Conservation (phyloP, 2,888 invertebrate genomes). For the Lasioglossum leucozonium region DNA sequence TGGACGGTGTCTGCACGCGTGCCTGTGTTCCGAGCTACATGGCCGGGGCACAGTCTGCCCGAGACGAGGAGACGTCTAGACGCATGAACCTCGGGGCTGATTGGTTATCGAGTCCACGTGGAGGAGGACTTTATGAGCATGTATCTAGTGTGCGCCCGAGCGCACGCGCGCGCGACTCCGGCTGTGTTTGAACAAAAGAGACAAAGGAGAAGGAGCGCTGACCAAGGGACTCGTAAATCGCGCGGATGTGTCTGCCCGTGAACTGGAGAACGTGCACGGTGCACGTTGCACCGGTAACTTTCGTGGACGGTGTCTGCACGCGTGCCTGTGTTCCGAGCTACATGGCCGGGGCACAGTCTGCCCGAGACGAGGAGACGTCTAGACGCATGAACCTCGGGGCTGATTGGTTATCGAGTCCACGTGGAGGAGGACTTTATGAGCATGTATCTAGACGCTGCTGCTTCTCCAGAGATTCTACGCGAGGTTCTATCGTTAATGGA, state of each 20-base stretch:
- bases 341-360: background rate
- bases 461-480: background rate
- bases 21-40: background rate
- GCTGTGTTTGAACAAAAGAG: conserved; percentile 47
- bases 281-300: conserved; percentile 1
- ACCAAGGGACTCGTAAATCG: conserved; percentile 56
- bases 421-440: background rate
- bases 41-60: background rate
- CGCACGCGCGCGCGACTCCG: background rate
- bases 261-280: conserved; percentile 15
- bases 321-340: background rate
- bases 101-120: background rate
- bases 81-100: background rate
- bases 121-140: background rate
- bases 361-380: background rate
- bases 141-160: background rate
- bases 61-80: conserved; percentile 2
- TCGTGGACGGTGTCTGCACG: conserved; percentile 14
- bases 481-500: background rate
- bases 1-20: conserved; percentile 18
- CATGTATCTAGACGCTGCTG: background rate
- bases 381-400: background rate
- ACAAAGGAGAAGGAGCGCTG: conserved; percentile 49
- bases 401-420: background rate
- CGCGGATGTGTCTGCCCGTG: conserved; percentile 27